A percentile compares a stretch with the other conserved stretches of the same genome.
These are phyloP conservation scores for Uloborus diversus DNA, from an alignment of 1,140 invertebrate genomes.

Conservation along the genomic window DNA sequence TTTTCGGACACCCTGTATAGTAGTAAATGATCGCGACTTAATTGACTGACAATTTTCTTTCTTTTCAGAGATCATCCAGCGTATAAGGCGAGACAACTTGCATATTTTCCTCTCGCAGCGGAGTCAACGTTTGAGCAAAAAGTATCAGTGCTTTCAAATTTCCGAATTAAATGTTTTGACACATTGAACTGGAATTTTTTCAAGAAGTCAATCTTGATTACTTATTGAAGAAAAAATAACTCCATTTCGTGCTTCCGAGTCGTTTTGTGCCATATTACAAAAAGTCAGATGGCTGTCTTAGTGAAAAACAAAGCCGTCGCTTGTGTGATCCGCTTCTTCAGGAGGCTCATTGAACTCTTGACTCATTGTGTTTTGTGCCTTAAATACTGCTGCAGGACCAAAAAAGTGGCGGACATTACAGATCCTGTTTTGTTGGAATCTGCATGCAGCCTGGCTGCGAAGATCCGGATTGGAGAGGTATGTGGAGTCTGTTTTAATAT, in stretches of 20 bases:
- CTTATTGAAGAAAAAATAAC: too few species aligned
- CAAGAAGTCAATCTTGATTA: too few species aligned
- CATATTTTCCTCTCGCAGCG: too few species aligned
- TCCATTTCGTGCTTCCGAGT: neutral
- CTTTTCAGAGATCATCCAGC: too few species aligned
- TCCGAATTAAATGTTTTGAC: too few species aligned
- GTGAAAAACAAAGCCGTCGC: constrained; percentile 25
- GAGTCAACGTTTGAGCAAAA: too few species aligned
- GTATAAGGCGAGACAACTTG: too few species aligned
- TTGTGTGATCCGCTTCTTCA: constrained; percentile 22
- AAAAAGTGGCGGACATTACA: constrained; percentile 46
- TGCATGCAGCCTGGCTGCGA: constrained; percentile 44
- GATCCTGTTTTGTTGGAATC: constrained; percentile 51
- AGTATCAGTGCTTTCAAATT: too few species aligned
- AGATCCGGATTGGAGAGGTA: constrained; percentile 56
- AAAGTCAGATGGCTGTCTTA: constrained; percentile 22
- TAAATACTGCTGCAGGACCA: constrained; percentile 21
- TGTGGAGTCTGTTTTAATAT: neutral
- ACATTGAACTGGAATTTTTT: too few species aligned
- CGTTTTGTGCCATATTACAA: neutral
- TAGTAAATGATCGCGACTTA: too few species aligned
- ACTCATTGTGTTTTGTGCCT: constrained; percentile 37
- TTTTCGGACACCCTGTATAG: too few species aligned
- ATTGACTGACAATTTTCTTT: too few species aligned
- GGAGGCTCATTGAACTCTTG: constrained; percentile 33